phyloP scores from a whole-genome alignment of 2,797 vertebrate species.

The Carduelis carduelis region DNA sequence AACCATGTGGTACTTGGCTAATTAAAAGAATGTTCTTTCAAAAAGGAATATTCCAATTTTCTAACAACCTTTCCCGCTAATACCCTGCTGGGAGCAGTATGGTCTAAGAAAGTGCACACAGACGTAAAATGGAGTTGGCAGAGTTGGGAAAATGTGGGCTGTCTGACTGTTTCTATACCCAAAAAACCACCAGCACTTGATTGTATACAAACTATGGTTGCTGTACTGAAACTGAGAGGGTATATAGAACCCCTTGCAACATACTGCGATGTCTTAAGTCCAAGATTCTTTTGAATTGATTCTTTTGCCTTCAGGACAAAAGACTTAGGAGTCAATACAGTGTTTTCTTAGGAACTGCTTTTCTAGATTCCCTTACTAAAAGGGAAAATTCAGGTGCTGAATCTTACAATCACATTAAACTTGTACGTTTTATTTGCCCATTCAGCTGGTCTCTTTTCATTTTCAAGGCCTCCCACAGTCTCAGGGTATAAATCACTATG shows the following conservation, averaged over 20 bases:
- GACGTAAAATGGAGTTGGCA: neutral
- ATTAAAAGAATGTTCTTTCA: neutral
- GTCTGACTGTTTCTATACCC: neutral
- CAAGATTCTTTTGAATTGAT: neutral
- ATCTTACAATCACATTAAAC: constrained; percentile 14
- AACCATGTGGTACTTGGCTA: neutral
- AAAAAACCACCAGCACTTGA: neutral
- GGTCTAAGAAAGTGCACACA: neutral
- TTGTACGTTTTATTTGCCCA: constrained; percentile 26
- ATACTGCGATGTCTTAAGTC: neutral
- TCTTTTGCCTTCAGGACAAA: neutral
- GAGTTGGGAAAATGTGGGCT: neutral
- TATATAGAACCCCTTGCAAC: neutral
- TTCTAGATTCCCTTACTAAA: neutral
- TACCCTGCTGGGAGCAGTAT: neutral
- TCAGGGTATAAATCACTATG: constrained; percentile 54
- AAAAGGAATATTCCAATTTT: neutral
- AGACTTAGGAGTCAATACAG: neutral
- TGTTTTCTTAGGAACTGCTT: neutral
- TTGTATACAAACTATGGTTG: neutral
- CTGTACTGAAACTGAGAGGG: neutral
- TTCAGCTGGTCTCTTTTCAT: neutral
- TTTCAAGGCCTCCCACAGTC: constrained; percentile 27
- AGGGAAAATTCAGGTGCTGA: constrained; percentile 42
- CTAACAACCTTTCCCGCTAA: neutral